Evolutionary conservation across 2,113 vertebrate species (phyloP).

Genomic region (Colinus virginianus): DNA sequence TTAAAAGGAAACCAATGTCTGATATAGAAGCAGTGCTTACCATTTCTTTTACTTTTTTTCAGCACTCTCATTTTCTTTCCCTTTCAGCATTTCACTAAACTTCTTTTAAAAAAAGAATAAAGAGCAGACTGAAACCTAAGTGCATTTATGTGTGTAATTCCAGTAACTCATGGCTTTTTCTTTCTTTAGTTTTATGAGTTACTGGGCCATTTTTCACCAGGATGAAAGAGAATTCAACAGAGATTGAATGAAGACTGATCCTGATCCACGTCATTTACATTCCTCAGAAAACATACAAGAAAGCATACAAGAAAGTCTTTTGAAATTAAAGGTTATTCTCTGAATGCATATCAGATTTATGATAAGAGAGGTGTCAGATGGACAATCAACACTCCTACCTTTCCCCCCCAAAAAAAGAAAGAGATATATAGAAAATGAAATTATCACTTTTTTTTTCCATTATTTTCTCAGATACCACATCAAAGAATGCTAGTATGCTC

Average conservation of each 20-base stretch:
- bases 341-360: neutral
- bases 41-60: neutral
- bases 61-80: neutral
- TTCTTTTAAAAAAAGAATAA: neutral
- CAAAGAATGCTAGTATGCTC: neutral
- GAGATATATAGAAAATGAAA: neutral
- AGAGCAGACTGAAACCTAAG: neutral
- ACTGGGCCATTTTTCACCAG: neutral
- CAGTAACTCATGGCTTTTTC: neutral
- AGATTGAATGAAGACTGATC: neutral
- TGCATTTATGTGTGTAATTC: accelerated
- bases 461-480: constrained; percentile 2
- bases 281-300: neutral
- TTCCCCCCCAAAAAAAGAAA: neutral
- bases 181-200: neutral
- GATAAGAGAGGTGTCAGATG: neutral
- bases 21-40: neutral
- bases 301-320: neutral
- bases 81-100: neutral
- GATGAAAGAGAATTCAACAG: neutral
- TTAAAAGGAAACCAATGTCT: neutral
- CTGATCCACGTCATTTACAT: neutral
- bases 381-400: neutral
- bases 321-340: neutral
- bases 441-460: neutral